Evolutionary conservation across 2,888 invertebrate genomes (phyloP).

Genomic region (Lasioglossum marginatum): DNA sequence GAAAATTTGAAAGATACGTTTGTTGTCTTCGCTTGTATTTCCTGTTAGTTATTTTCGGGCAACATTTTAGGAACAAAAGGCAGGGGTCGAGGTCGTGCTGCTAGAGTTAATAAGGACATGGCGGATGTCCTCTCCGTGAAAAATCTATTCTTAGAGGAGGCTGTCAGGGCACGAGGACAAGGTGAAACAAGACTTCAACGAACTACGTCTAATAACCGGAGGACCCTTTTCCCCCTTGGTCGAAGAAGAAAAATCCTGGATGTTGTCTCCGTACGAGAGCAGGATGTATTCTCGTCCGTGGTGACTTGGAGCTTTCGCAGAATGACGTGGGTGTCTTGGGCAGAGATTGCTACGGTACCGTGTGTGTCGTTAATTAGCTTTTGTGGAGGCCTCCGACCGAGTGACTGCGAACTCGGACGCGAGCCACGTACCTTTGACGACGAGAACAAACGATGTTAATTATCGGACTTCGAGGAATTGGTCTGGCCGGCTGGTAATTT

Average conservation of each 20-base stretch:
- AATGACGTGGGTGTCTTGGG: slow-evolving; percentile 53
- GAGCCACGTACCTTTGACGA: slow-evolving; percentile 20
- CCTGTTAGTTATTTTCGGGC: too few relatives aligned
- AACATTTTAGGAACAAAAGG: background rate
- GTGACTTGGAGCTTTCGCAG: slow-evolving; percentile 35
- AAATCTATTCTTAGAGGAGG: slow-evolving; percentile 10
- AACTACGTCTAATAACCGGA: slow-evolving; percentile 9
- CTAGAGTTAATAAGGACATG: slow-evolving; percentile 23
- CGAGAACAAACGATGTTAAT: slow-evolving; percentile 57
- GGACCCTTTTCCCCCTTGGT: background rate
- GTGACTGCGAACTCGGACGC: slow-evolving; percentile 13
- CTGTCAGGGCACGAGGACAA: slow-evolving; percentile 7
- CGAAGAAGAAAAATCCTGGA: slow-evolving; percentile 9
- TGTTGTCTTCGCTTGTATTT: too few relatives aligned
- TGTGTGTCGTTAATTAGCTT: slow-evolving; percentile 70
- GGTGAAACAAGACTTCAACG: slow-evolving; percentile 14
- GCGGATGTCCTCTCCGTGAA: background rate
- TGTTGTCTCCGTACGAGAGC: background rate
- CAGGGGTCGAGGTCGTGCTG: background rate
- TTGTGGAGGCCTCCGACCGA: slow-evolving; percentile 42
- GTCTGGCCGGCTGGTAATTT: slow-evolving; percentile 22
- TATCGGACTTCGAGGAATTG: slow-evolving; percentile 50
- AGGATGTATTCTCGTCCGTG: slow-evolving; percentile 20
- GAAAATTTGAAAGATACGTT: too few relatives aligned
- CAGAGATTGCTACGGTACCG: slow-evolving; percentile 52